Base-by-base conservation (phyloP, 2,888 invertebrate genomes). In the Pheosia gnoma region DNA sequence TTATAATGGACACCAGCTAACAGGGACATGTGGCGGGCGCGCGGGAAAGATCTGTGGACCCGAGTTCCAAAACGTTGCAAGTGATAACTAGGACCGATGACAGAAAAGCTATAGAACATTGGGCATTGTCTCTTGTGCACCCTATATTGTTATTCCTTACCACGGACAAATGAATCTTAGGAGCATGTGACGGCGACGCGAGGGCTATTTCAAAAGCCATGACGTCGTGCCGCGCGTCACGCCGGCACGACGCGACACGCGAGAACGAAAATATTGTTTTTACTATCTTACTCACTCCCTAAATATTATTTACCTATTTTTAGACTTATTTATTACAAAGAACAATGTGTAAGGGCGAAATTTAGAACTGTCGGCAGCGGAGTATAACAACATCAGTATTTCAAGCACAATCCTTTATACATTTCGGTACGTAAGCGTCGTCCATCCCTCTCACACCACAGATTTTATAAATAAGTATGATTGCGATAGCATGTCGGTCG, bases 141-240 rank as follows among this genome's bases (percentile, higher is more conserved):
- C 9, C 43, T 39, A 39, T 41, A 45, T 45, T 11, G 4, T 47
- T 9, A 43, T 47, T 47, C 11, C n/a, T 47, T 11, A 47, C n/a
- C 11, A 47, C 47, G n/a, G 11, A 45, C 9, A 37, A 36, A 5
- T 53, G 53, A 53, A 37, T 53, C 37, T 37, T 53, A 4, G 36
- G 53, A 37, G 37, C 55, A 54, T 53, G 45, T 62, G 52, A 67
- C 71, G 65, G 57, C 49, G 59, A 60, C 54, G 58, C 55, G 72
- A 52, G 45, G 7, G 58, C 59, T 71, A 71, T 71, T 66, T 70
- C 61, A 37, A 13, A n/a, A 7, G 0, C 11, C 11, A 60, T 72
- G 74, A 72, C 72, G 72, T 74, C 55, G 56, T 63, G 58, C 55
- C 53, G 59, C 61, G 60, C 74, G 66, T 62, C 62, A 65, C 51